Evolutionary conservation across 2,797 vertebrate species (phyloP).

Genomic region (Sebastes cheni): DNA sequence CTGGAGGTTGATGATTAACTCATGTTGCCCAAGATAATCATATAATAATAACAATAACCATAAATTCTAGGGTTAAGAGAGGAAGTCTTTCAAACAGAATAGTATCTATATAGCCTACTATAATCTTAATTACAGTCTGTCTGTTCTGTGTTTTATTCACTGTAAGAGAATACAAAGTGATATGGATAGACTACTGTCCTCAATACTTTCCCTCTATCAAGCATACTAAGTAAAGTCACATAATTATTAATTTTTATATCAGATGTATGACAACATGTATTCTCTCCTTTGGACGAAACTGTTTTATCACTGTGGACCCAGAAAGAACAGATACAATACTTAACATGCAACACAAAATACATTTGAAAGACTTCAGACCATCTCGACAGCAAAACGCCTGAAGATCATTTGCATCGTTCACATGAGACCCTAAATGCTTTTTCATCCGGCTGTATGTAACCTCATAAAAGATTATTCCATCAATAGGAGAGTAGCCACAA

Average conservation of each 20-base stretch:
- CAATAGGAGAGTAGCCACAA: too few species aligned
- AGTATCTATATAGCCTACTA: not conserved
- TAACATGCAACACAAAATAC: not conserved
- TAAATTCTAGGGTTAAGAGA: not conserved
- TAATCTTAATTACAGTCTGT: too few species aligned
- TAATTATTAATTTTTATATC: not conserved
- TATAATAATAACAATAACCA: not conserved
- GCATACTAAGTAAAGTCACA: not conserved
- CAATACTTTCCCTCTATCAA: not conserved
- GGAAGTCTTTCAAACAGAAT: not conserved
- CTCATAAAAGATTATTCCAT: not conserved
- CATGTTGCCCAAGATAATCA: not conserved
- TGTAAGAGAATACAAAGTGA: too few species aligned
- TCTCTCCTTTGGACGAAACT: not conserved
- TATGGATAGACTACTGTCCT: not conserved
- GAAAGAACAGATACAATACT: not conserved
- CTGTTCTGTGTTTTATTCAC: too few species aligned
- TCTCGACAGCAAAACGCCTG: not conserved
- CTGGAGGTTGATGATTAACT: not conserved
- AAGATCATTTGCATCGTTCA: not conserved
- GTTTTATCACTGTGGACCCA: not conserved
- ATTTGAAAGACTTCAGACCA: not conserved
- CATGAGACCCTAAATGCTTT: not conserved
- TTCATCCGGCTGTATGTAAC: not conserved
- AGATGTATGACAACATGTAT: not conserved